These are phyloP conservation scores for Gambusia holbrooki DNA, from an alignment of 2,113 vertebrate species.

Conservation along the genomic window DNA sequence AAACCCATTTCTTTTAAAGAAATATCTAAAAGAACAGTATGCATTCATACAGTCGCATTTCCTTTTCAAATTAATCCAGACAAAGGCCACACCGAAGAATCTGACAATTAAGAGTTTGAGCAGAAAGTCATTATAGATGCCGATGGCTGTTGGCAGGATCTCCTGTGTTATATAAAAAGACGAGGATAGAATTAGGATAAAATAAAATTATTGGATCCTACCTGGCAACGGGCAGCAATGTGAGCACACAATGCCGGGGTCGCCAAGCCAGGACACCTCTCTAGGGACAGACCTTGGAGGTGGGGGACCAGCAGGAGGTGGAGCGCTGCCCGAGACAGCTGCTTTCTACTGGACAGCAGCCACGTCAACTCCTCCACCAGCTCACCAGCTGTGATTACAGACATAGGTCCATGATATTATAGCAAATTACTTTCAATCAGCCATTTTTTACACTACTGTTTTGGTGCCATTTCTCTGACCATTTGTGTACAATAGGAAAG, in stretches of 20 bases:
- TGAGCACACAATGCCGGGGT: constrained; percentile 77
- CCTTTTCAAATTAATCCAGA: neutral
- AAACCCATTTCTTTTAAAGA: neutral
- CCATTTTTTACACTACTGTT: neutral
- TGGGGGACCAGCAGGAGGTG: constrained; percentile 87
- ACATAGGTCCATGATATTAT: neutral
- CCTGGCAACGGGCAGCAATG: constrained; percentile 84
- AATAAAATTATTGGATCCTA: constrained; percentile 39
- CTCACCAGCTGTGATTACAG: constrained; percentile 58
- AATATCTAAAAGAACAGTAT: neutral
- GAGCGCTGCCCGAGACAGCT: constrained; percentile 80
- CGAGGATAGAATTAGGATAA: neutral
- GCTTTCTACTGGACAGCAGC: constrained; percentile 73
- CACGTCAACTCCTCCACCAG: constrained; percentile 82
- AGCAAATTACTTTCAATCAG: neutral
- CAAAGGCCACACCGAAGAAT: neutral
- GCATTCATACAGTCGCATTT: too few species aligned
- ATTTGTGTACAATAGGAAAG: neutral
- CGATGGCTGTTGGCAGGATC: too few species aligned
- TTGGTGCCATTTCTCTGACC: neutral
- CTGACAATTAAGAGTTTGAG: too few species aligned
- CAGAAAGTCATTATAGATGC: too few species aligned
- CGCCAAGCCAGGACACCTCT: constrained; percentile 72
- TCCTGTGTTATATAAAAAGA: neutral
- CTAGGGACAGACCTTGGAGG: constrained; percentile 80